Base-by-base conservation (phyloP, 2,888 invertebrate genomes). In the Plutella xylostella region DNA sequence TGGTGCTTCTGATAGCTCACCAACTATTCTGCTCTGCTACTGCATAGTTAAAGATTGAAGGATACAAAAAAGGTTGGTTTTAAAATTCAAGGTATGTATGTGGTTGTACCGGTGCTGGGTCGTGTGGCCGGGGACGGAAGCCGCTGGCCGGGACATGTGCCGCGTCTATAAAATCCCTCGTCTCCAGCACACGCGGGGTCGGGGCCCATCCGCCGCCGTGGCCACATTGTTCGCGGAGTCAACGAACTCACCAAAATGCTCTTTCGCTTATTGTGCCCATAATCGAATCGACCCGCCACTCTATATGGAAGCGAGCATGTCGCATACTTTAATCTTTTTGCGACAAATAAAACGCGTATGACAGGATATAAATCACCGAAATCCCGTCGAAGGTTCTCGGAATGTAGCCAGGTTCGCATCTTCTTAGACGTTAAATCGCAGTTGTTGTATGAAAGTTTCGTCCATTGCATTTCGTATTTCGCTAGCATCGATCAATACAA, bases 211-310 rank as follows among this genome's bases (percentile, higher is more conserved):
- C 56, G 60, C 59, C 58, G 56, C 55, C 68, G 68, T 65, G 45
- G 41, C 45, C 34, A 41, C 47, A 47, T 51, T 52, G 57, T 52
- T 50, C 55, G 68, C 66, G 59, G 61, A 74, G 80, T 83, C 82
- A 78, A 71, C 72, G 80, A 82, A 78, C 82, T 74, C 69, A 72
- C 80, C 58, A 80, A 83, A 82, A 80, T 72, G 70, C 63, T 73
- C 70, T 66, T 70, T 72, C 66, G 66, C 74, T 75, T 71, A 79
- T 76, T 79, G 75, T 78, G 71, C 56, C 79, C 80, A 79, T 78
- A 82, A 82, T 78, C 75, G 77, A 79, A 73, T 77, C 70, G 72
- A 68, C 65, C 60, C 64, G 55, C 68, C 65, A 60, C 75, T 78
- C 66, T 74, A 72, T 76, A 79, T 68, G 79, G 78, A 57, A 71